A percentile compares a stretch with the other conserved stretches of the same genome.
Evolutionary conservation across 2,113 vertebrate genomes (phyloP).

Genomic region (Tympanuchus pallidicinctus): DNA sequence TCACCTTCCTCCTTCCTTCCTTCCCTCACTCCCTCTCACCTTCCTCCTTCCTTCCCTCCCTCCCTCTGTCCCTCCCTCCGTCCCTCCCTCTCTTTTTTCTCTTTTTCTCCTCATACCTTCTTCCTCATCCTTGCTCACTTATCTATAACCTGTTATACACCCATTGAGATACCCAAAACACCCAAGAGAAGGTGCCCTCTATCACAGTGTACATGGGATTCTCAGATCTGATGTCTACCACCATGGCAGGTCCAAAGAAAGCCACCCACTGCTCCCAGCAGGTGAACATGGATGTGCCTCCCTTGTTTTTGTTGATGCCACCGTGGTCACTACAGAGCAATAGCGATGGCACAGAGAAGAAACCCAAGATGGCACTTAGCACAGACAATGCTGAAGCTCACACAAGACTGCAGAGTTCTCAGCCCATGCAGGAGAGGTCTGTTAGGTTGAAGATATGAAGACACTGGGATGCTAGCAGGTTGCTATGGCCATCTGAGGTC

Average conservation of each 20-base stretch:
- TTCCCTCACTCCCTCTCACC: too few relatives aligned
- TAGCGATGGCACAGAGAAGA: not conserved
- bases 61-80: too few relatives aligned
- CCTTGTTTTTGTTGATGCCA: not conserved
- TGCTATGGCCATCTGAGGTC: not conserved
- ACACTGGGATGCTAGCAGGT: not conserved
- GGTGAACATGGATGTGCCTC: not conserved
- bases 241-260: too few relatives aligned
- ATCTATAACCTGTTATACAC: not conserved
- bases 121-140: not conserved
- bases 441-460: fast-evolving
- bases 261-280: too few relatives aligned
- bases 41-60: not conserved
- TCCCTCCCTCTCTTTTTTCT: too few relatives aligned
- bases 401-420: fast-evolving
- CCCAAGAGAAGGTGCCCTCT: not conserved
- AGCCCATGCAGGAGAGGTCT: fast-evolving
- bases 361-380: fast-evolving
- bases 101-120: too few relatives aligned
- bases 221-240: too few relatives aligned
- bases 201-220: too few relatives aligned
- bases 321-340: not conserved
- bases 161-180: not conserved
- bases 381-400: not conserved
- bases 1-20: too few relatives aligned